Conservation (phyloP, 2,888 invertebrate genomes). For the Exephanes ischioxanthus region DNA sequence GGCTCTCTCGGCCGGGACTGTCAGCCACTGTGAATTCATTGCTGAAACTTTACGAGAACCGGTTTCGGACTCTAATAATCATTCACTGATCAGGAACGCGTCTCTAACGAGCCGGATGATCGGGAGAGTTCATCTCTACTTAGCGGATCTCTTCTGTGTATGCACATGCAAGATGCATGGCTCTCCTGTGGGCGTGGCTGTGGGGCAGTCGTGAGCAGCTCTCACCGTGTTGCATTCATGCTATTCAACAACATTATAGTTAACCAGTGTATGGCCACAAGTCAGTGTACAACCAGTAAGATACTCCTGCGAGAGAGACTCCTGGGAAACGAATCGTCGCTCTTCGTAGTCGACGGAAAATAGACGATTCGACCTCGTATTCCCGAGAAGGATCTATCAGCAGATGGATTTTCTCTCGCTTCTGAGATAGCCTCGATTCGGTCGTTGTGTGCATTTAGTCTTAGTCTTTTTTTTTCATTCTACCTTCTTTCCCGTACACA, state of each 20-base stretch:
- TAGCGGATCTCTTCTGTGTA: constrained; percentile 22
- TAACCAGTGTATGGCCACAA: background rate
- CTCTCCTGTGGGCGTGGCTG: constrained; percentile 59
- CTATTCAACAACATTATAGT: constrained; percentile 30
- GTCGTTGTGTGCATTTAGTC: constrained; percentile 33
- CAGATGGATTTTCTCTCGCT: constrained; percentile 65
- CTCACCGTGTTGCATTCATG: constrained; percentile 49
- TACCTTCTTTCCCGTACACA: constrained; percentile 40
- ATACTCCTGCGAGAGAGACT: constrained; percentile 10
- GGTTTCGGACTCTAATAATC: constrained; percentile 41
- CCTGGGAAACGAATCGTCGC: constrained; percentile 35
- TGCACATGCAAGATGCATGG: constrained; percentile 5
- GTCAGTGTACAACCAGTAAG: background rate
- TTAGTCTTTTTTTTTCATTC: background rate
- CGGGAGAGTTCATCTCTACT: constrained; percentile 38
- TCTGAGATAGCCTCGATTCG: constrained; percentile 66
- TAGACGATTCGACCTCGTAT: constrained; percentile 63
- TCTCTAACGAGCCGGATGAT: constrained; percentile 56
- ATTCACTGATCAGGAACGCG: constrained; percentile 47
- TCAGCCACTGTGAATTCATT: constrained; percentile 22
- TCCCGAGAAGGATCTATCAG: constrained; percentile 67
- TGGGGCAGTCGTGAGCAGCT: constrained; percentile 26
- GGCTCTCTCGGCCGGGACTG: background rate
- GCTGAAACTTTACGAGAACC: constrained; percentile 2
- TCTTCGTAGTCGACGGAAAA: constrained; percentile 37